Base-by-base conservation (phyloP, 2,113 vertebrate genomes). In the Cairina moschata region DNA sequence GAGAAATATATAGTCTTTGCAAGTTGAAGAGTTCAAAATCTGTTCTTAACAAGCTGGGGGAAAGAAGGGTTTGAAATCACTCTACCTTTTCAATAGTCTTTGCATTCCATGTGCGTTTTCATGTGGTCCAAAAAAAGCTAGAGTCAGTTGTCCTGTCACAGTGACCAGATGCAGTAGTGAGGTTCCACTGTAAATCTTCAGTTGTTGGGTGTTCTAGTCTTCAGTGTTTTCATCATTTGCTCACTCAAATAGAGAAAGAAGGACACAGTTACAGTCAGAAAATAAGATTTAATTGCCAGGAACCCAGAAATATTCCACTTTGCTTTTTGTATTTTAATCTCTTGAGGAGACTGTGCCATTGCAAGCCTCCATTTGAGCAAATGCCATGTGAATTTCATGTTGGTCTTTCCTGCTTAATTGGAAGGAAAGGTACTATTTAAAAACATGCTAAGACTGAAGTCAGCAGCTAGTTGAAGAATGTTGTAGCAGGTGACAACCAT, bases 361-460 rank as follows among this genome's bases (percentile, higher is more conserved):
- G 1, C 2, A 2, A 2, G 1, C 18, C 50, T 52, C 71, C 6
- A 0, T 3, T 22, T 31, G 38, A 63, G 48, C 31, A 10, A 6
- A 2, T 22, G 46, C 72, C 76, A 7, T 7, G 20, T 4, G 50
- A 75, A 11, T 52, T 71, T 23, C 58, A 1, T 0, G 12, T 11
- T 75, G 31, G 2, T 34, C 32, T 50, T 26, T 31, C 40, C n/a
- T 38, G 3, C 32, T 42, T 1, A 13, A 29, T 1, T 25, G 80
- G 31, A 26, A 2, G 0, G 2, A 15, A 40, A 85, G 62, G 50
- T 68, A 52, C 78, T 20, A 0, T 55, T 40, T 2, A 54, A 13
- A 29, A 25, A 62, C 7, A 1, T 0, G 5, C 2, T 9, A 52
- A 13, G 46, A 34, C 3, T 38, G 7, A 62, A 71, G 44, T 11